Percentiles rank a stretch among this genome's conserved stretches.
Conservation (phyloP, 2,888 invertebrate genomes). For the Hypsopygia costalis region DNA sequence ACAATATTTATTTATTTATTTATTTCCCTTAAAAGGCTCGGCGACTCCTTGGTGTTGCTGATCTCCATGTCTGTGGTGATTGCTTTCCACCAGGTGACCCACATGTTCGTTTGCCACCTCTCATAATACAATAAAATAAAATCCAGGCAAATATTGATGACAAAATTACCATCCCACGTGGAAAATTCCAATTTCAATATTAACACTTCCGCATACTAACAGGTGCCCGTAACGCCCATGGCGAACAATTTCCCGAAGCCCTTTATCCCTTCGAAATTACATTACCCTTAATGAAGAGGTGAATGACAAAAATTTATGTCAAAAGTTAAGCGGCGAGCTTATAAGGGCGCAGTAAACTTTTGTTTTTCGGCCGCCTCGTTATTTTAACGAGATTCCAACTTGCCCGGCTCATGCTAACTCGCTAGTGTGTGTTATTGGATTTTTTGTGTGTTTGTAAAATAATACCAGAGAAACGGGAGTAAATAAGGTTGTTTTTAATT, state of each 20-base stretch:
- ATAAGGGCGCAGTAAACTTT: conserved; percentile 1
- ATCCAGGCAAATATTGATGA: too few species aligned
- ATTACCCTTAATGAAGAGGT: conserved; percentile 53
- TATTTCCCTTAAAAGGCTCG: too few species aligned
- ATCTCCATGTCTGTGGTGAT: too few species aligned
- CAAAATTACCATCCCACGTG: too few species aligned
- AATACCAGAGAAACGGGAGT: too few species aligned
- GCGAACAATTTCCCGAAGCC: conserved; percentile 26
- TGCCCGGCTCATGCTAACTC: not conserved
- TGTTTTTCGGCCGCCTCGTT: not conserved
- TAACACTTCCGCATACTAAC: not conserved
- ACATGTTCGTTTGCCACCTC: too few species aligned
- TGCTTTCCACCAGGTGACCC: too few species aligned
- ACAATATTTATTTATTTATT: too few species aligned
- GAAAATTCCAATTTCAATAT: not conserved
- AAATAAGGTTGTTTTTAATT: too few species aligned
- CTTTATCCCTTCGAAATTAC: conserved; percentile 37
- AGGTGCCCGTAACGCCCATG: not conserved
- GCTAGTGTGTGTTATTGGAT: not conserved
- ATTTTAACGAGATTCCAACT: conserved; percentile 1
- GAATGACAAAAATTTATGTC: conserved; percentile 65
- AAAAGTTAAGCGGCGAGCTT: conserved; percentile 45
- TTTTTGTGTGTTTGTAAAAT: too few species aligned
- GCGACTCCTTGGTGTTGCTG: too few species aligned
- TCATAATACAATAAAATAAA: too few species aligned